phyloP scores from a whole-genome alignment of 2,888 invertebrate genomes.

The Brachylomia viminalis region DNA sequence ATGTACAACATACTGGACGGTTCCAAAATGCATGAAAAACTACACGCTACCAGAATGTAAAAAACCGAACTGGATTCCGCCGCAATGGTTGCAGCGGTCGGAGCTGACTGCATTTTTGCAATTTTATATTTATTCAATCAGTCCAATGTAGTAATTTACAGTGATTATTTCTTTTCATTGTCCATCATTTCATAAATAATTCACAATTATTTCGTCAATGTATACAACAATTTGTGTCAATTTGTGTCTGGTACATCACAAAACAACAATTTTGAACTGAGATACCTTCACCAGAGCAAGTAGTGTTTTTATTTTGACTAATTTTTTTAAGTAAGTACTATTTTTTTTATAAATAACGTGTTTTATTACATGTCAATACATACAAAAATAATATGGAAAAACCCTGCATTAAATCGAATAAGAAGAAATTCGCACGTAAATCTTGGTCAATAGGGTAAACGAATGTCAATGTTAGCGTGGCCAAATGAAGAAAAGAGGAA shows the following conservation, averaged over 20 bases:
- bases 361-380: conserved; percentile 9
- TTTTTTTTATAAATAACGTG: not conserved
- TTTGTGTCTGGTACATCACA: not conserved
- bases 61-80: conserved; percentile 19
- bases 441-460: conserved; percentile 73
- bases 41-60: conserved; percentile 14
- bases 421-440: conserved; percentile 63
- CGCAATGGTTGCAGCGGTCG: conserved; percentile 32
- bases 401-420: conserved; percentile 27
- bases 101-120: conserved; percentile 24
- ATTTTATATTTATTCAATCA: conserved; percentile 30
- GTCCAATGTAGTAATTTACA: conserved; percentile 36
- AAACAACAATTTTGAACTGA: not conserved
- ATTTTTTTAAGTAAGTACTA: not conserved
- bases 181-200: conserved; percentile 1
- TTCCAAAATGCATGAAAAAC: conserved; percentile 38
- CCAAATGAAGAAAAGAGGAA: conserved; percentile 72
- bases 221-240: too few relatives aligned
- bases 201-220: not conserved
- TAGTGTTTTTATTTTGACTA: not conserved
- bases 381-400: conserved; percentile 11
- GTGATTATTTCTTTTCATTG: not conserved
- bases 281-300: not conserved
- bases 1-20: conserved; percentile 18
- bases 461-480: conserved; percentile 76